Evolutionary conservation across 2,113 vertebrate genomes (phyloP), one percentile per base, ranked within the genome.

Genomic region (Perca flavescens): DNA sequence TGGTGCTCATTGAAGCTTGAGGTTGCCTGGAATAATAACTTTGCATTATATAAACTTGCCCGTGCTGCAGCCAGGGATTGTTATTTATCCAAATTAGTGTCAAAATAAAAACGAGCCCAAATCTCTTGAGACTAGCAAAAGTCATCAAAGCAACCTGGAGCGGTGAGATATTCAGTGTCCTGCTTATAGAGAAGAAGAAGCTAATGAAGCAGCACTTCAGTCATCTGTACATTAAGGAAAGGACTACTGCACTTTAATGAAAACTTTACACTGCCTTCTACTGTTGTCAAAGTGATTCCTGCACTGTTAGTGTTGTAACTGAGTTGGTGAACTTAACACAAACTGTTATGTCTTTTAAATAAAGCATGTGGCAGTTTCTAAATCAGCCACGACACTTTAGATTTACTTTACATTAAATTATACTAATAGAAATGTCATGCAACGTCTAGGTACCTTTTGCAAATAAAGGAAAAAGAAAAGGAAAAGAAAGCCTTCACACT

Each of bases 121-220:
- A 16, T 74, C 49, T 22, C 3, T 47, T 25, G 36, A 31, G 17
- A 60, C 16, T 60, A 46, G 43, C 25, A 36, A 54, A 57, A 46
- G 34, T 46, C 28, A 62, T 58, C 15, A 28, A 43, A 65, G 10
- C 52, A 21, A 36, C 17, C 3, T 50, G 31, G 52, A 52, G 46
- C 34, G n/a, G 15, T 28, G 54, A 74, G 71, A 22, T 47, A 40
- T 25, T 64, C 49, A 13, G 28, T n/a, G 64, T 74, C n/a, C 40
- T 21, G 6, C 16, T 40, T 47, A 25, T 60, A 15, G 43, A 43
- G 34, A 66, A 22, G 28, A 54, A 49, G 58, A 63, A 56, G 72
- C 36, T 69, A 70, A 76, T 57, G 58, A 70, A 17, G 57, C 49
- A 46, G 31, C 8, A 53, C 19, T 65, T 61, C 19, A 60, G 46